These are phyloP conservation scores for Zoanthus solanderi DNA, from an alignment of 92 coral and sea anemone genomes.

Conservation along the genomic window DNA sequence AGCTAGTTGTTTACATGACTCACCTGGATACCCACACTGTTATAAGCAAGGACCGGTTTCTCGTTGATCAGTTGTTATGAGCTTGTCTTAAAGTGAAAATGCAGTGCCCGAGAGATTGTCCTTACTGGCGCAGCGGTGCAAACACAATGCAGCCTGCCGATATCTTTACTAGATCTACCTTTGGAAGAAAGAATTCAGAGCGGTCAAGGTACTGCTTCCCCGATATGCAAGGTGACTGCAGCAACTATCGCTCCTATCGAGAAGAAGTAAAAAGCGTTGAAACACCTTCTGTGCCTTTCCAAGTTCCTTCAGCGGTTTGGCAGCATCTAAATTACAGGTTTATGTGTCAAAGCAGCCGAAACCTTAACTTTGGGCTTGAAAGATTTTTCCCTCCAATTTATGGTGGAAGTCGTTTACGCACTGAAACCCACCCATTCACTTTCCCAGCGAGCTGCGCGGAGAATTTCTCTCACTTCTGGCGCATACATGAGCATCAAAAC, in stretches of 20 bases:
- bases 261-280: slow-evolving; percentile 22
- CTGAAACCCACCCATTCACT: not conserved
- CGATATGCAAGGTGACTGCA: slow-evolving; percentile 16
- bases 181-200: not conserved
- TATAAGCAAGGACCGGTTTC: slow-evolving; percentile 8
- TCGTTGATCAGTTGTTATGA: slow-evolving; percentile 16
- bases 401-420: slow-evolving; percentile 20
- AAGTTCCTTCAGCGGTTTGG: slow-evolving; percentile 18
- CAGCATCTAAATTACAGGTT: slow-evolving; percentile 25
- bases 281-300: slow-evolving; percentile 19
- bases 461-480: slow-evolving; percentile 10
- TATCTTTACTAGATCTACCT: slow-evolving; percentile 15
- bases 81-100: slow-evolving; percentile 18
- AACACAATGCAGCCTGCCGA: slow-evolving; percentile 7
- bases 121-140: slow-evolving; percentile 15
- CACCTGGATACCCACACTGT: slow-evolving; percentile 25
- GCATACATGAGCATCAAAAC: not conserved
- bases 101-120: slow-evolving; percentile 47
- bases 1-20: slow-evolving; percentile 34
- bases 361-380: slow-evolving; percentile 19
- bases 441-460: slow-evolving; percentile 17
- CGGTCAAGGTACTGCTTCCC: slow-evolving; percentile 14
- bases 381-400: slow-evolving; percentile 36
- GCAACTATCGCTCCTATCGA: not conserved
- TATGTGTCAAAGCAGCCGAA: not conserved